Percentiles rank a stretch among this genome's conserved stretches.
Conservation (phyloP, 1,140 invertebrate genomes). For the Papilio aristodemus region DNA sequence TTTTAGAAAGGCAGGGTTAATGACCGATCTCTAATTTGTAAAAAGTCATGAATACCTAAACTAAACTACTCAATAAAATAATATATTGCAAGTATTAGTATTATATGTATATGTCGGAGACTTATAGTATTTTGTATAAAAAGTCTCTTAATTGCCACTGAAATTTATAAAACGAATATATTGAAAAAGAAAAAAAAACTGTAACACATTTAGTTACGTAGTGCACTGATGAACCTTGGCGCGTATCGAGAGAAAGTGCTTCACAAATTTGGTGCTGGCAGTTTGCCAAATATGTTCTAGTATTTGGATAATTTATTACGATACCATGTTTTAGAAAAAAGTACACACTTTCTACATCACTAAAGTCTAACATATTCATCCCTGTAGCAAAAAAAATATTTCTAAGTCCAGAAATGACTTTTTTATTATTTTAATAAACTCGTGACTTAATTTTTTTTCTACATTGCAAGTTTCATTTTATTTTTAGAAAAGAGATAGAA, state of each 20-base stretch:
- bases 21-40: no score
- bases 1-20: no score
- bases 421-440: no score
- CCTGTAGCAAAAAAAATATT: not conserved
- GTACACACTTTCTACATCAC: slow-evolving; percentile 10
- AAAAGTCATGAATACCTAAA: no score
- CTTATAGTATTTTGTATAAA: no score
- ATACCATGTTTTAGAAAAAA: slow-evolving; percentile 19
- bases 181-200: not conserved
- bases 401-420: no score
- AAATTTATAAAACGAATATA: not conserved
- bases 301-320: slow-evolving; percentile 30
- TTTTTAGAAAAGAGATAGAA: no score
- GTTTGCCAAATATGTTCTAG: slow-evolving; percentile 23
- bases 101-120: no score
- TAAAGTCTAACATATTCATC: slow-evolving; percentile 2
- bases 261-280: slow-evolving; percentile 28
- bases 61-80: not conserved
- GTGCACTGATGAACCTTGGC: slow-evolving; percentile 22
- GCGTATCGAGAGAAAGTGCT: slow-evolving; percentile 29
- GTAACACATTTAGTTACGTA: slow-evolving; percentile 9
- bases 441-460: no score
- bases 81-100: no score
- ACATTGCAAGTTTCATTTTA: no score
- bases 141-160: not conserved